Evolutionary conservation across 2,888 invertebrate genomes (phyloP).

Genomic region (Phorcus lineatus): DNA sequence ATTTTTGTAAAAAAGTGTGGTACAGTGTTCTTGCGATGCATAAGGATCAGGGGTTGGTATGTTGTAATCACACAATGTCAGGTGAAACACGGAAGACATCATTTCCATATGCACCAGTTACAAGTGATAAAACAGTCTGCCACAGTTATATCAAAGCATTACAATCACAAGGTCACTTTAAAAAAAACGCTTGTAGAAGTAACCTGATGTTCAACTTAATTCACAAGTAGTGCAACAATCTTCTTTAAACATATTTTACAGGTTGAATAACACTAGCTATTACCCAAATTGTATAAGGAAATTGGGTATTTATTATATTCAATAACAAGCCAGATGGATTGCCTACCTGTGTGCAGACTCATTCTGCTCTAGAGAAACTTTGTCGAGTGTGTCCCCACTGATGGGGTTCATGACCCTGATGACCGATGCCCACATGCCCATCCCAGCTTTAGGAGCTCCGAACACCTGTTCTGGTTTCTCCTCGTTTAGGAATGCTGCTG

Average conservation of each 20-base stretch:
- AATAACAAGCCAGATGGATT: too few relatives aligned
- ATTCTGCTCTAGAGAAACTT: constrained; percentile 91
- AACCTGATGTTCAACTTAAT: too few relatives aligned
- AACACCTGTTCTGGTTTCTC: constrained; percentile 94
- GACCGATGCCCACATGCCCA: constrained; percentile 94
- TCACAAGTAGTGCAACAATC: too few relatives aligned
- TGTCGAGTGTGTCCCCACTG: constrained; percentile 82
- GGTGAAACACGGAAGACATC: background rate
- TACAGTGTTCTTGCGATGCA: too few relatives aligned
- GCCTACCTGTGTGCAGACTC: constrained; percentile 91
- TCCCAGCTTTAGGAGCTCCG: constrained; percentile 95
- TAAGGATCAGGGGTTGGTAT: too few relatives aligned
- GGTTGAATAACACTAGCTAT: too few relatives aligned
- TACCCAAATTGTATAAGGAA: too few relatives aligned
- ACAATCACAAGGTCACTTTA: background rate
- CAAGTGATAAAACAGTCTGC: background rate
- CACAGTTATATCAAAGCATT: background rate
- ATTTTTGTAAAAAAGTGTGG: too few relatives aligned
- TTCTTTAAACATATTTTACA: too few relatives aligned
- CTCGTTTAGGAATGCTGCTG: constrained; percentile 95
- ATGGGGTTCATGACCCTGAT: constrained; percentile 77
- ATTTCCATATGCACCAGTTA: background rate
- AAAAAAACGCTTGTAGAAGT: too few relatives aligned
- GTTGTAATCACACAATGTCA: background rate
- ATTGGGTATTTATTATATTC: too few relatives aligned